These are phyloP conservation scores for Bombus sibiricus DNA, from an alignment of 1,140 invertebrate species.

Conservation along the genomic window DNA sequence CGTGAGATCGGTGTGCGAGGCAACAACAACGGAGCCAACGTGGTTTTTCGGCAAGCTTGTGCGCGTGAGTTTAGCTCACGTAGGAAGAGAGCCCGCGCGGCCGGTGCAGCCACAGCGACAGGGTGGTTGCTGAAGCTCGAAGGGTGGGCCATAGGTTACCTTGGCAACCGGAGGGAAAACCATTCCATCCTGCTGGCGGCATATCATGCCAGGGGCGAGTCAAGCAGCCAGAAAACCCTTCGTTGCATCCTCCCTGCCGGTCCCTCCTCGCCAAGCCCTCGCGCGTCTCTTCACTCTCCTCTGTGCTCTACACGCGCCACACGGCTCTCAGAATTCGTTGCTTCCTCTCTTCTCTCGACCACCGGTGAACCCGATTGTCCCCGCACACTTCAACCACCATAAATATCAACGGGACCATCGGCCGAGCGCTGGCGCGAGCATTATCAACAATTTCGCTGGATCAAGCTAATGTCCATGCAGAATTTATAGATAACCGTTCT, in stretches of 20 bases:
- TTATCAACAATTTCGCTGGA: constrained; percentile 62
- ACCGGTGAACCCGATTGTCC: background rate
- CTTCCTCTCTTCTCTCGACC: constrained; percentile 45
- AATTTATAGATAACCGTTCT: constrained; percentile 55
- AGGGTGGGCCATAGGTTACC: constrained; percentile 80
- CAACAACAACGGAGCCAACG: constrained; percentile 21
- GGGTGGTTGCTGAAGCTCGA: constrained; percentile 64
- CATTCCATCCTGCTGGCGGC: constrained; percentile 80
- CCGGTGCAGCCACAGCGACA: constrained; percentile 54
- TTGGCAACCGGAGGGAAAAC: constrained; percentile 79
- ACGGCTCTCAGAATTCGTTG: background rate
- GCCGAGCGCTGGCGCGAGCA: constrained; percentile 51
- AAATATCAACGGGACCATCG: constrained; percentile 62
- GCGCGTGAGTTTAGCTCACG: constrained; percentile 49
- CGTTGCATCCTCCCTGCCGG: constrained; percentile 62
- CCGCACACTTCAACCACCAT: constrained; percentile 43
- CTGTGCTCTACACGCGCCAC: background rate
- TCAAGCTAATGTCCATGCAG: constrained; percentile 52
- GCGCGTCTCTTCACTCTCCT: background rate
- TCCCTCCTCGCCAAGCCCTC: background rate
- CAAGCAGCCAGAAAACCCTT: constrained; percentile 73
- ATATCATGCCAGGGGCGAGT: constrained; percentile 70
- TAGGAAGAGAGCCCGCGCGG: constrained; percentile 7
- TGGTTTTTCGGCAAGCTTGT: constrained; percentile 52
- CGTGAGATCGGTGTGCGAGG: background rate